Evolutionary conservation across 23 tunicate species (phyloP).

Genomic region (Aplidium turbinatum): DNA sequence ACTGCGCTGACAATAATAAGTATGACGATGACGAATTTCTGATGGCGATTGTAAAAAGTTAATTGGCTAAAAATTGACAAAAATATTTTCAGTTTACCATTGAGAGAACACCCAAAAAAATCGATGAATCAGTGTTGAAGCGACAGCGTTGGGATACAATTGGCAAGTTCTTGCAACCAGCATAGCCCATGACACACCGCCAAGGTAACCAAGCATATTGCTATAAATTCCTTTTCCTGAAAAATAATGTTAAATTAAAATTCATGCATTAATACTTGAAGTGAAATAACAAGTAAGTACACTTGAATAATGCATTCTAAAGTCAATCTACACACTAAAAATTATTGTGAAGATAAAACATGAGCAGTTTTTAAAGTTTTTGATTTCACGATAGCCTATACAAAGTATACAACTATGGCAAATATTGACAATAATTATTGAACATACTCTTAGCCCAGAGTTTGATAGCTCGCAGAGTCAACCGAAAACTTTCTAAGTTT

Average conservation of each 20-base stretch:
- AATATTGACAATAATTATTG: background rate
- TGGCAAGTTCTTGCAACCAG: conserved; percentile 93
- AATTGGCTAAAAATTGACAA: background rate
- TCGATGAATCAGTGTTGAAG: conserved; percentile 76
- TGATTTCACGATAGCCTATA: background rate
- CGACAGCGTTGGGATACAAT: conserved; percentile 78
- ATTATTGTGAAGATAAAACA: too few species aligned
- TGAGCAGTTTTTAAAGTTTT: too few species aligned
- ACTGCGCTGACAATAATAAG: too few species aligned
- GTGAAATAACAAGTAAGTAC: background rate
- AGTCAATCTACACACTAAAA: too few species aligned
- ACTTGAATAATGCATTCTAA: too few species aligned
- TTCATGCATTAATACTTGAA: background rate
- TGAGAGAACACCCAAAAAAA: conserved; percentile 92
- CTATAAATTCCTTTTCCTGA: conserved; percentile 92
- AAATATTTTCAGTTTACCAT: conserved; percentile 46
- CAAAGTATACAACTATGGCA: background rate
- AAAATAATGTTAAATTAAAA: conserved; percentile 1
- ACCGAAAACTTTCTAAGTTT: conserved; percentile 76
- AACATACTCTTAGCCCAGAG: conserved; percentile 95
- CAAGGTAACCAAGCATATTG: conserved; percentile 91
- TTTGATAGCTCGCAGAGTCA: conserved; percentile 83
- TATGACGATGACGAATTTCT: too few species aligned
- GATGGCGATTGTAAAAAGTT: too few species aligned
- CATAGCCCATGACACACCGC: conserved; percentile 99